phyloP scores from a whole-genome alignment of 2,888 invertebrate genomes.

The Anorthoa munda region DNA sequence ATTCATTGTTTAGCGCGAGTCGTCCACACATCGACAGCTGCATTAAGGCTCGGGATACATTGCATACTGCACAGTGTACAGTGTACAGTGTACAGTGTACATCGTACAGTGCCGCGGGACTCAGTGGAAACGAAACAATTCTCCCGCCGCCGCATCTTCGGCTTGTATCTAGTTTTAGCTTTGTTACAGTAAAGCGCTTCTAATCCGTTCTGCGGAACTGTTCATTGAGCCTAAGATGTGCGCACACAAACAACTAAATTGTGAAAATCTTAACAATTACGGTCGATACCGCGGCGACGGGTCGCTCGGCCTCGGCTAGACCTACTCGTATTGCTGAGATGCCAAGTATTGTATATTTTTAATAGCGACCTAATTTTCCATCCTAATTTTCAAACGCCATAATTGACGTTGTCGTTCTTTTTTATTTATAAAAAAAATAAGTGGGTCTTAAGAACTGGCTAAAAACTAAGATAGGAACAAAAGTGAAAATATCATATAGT shows the following conservation, averaged over 20 bases:
- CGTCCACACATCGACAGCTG: too few relatives aligned
- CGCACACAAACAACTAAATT: neutral
- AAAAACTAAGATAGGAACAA: neutral
- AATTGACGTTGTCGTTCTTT: conserved; percentile 30
- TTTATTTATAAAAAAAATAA: neutral
- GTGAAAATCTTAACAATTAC: neutral
- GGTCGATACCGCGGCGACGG: neutral
- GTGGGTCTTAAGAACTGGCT: neutral
- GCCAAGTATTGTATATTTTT: neutral
- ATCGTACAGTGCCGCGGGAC: too few relatives aligned
- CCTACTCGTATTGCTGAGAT: neutral
- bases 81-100: too few relatives aligned
- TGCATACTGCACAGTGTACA: too few relatives aligned
- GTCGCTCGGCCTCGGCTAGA: too few relatives aligned
- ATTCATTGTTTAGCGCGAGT: neutral
- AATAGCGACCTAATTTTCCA: neutral
- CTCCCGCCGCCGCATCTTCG: too few relatives aligned
- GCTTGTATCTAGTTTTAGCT: too few relatives aligned
- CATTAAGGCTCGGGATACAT: too few relatives aligned
- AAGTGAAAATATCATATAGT: conserved; percentile 8
- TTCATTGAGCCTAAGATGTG: neutral
- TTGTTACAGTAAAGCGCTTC: too few relatives aligned
- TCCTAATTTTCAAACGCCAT: conserved; percentile 13
- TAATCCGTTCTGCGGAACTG: neutral
- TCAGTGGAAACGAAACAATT: too few relatives aligned